Evolutionary conservation across 2,888 invertebrate genomes (phyloP), one percentile per base, ranked within the genome.

Genomic region (Drosophila neoperkinsi): DNA sequence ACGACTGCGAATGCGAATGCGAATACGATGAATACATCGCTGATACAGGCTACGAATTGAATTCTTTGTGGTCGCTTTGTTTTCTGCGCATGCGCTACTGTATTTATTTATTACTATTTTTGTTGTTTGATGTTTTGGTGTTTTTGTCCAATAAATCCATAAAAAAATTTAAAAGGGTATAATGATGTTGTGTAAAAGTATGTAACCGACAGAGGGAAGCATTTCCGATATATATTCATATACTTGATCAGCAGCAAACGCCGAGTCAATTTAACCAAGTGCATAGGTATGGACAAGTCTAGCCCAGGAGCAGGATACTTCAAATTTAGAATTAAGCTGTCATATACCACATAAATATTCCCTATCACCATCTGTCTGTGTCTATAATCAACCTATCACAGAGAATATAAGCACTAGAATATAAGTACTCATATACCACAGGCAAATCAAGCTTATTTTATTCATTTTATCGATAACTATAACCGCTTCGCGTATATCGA

Each of bases 61-160:
- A 62, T 84, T 81, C 67, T 84, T 76, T 57, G 69, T 25, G 51
- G 1, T 25, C 2, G 60, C 16, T 55, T 55, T 56, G 59, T 52
- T 71, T 53, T 79, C 71, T 79, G 90, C 88, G 85, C 85, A 84
- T 89, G 90, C 90, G 88, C 74, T 84, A 85, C 74, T 74, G 88
- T 82, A 71, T 79, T 79, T 79, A 57, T 65, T 50, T 70, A 63
- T 75, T 52, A 43, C 43, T 59, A 49, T 71, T 36, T 38, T 49
- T 50, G 10, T 41, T 41, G 5, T 41, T 49, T 25, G 21, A 0
- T 34, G 53, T 63, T 33, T 65, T n/a, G 16, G n/a, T 58, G 11
- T 57, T n/a, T 49, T 49, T 51, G 25, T 11, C 9, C 46, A 46
- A 46, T 9, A 46, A 9, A 46, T 7, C 25, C 9, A 46, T 25